These are phyloP conservation scores for Mormyrops attenuatus DNA, from an alignment of 2,797 vertebrate species.

Conservation along the genomic window DNA sequence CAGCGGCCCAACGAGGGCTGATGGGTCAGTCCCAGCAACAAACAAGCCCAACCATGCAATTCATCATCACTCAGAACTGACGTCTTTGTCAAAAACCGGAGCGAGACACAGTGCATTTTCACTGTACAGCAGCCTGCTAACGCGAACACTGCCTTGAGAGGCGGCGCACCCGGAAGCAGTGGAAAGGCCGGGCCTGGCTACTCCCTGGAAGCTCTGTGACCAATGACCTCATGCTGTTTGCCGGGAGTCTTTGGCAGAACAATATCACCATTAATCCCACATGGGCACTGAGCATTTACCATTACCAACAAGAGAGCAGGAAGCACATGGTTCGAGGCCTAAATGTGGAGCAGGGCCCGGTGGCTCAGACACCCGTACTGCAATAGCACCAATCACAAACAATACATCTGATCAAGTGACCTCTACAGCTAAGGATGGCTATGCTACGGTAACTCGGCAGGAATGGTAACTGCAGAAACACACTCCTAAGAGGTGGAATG, in stretches of 20 bases:
- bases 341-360: background rate
- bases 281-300: constrained; percentile 36
- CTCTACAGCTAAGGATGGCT: background rate
- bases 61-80: background rate
- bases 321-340: background rate
- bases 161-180: background rate
- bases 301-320: constrained; percentile 20
- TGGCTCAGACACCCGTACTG: background rate
- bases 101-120: background rate
- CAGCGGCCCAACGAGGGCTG: background rate
- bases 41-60: background rate
- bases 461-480: background rate
- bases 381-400: background rate
- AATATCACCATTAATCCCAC: constrained; percentile 53
- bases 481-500: background rate
- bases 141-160: background rate
- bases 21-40: background rate
- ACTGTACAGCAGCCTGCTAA: background rate
- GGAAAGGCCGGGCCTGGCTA: background rate
- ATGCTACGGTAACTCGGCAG: background rate
- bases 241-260: constrained; percentile 58
- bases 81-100: background rate
- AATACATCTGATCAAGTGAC: background rate
- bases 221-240: constrained; percentile 63
- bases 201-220: background rate